Evolutionary conservation across 2,113 vertebrate species (phyloP).

Genomic region (Neolamprologus caudopunctatus): DNA sequence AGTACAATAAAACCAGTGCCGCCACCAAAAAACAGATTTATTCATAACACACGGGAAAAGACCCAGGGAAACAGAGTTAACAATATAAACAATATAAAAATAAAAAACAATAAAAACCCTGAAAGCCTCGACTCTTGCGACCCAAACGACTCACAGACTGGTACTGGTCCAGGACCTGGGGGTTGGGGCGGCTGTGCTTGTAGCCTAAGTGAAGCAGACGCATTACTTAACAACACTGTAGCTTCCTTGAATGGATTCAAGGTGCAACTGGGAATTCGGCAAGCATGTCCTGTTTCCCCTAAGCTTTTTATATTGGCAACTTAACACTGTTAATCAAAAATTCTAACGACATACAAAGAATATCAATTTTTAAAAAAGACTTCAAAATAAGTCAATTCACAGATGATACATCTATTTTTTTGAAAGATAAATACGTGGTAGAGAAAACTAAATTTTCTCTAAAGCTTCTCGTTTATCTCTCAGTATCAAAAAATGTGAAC

Average conservation of each 20-base stretch:
- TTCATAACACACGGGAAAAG: background rate
- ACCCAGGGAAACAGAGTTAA: accelerated
- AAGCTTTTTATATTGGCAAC: background rate
- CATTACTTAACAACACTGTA: background rate
- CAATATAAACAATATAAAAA: background rate
- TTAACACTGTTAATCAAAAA: accelerated
- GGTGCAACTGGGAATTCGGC: background rate
- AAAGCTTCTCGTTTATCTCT: background rate
- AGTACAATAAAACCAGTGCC: background rate
- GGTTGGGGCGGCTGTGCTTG: accelerated
- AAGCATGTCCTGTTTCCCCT: background rate
- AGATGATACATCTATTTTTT: background rate
- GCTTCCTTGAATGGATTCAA: background rate
- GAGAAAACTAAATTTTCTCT: background rate
- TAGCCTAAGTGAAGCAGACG: background rate
- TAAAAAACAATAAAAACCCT: accelerated
- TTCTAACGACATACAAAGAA: background rate
- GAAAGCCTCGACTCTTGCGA: background rate
- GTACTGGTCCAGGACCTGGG: background rate
- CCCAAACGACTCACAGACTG: accelerated
- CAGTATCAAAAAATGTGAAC: too few species aligned
- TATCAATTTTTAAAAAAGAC: background rate
- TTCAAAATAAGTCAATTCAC: background rate
- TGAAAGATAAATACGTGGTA: accelerated
- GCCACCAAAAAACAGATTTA: background rate